A percentile compares a stretch with the other conserved stretches of the same genome.
These are phyloP conservation scores for Tiaroga cobitis DNA, from an alignment of 2,797 vertebrate species.

Conservation along the genomic window DNA sequence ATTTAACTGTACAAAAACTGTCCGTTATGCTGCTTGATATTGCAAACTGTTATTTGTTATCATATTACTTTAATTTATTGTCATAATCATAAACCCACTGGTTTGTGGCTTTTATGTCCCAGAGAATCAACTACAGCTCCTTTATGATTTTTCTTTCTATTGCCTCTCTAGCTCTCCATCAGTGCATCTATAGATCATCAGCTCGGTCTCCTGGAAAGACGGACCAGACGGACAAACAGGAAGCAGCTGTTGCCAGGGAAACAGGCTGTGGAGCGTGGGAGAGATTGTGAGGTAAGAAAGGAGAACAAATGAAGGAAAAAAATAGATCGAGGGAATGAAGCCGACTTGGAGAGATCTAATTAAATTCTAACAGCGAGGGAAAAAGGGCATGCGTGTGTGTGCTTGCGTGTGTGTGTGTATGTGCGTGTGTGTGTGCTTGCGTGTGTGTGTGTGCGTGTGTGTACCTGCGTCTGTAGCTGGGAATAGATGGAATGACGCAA, in stretches of 20 bases:
- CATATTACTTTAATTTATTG: not conserved
- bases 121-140: not conserved
- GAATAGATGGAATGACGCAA: slow-evolving; percentile 81
- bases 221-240: slow-evolving; percentile 77
- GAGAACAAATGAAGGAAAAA: slow-evolving; percentile 58
- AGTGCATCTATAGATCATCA: slow-evolving; percentile 9
- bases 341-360: slow-evolving; percentile 73
- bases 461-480: slow-evolving; percentile 74
- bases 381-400: slow-evolving; percentile 46
- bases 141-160: slow-evolving; percentile 57
- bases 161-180: slow-evolving; percentile 32
- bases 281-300: slow-evolving; percentile 71
- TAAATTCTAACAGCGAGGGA: slow-evolving; percentile 65
- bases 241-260: slow-evolving; percentile 83
- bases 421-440: slow-evolving; percentile 61
- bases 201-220: slow-evolving; percentile 42
- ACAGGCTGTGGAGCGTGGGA: slow-evolving; percentile 71
- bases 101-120: not conserved
- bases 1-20: no score
- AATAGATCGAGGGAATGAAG: slow-evolving; percentile 51
- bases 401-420: slow-evolving; percentile 59
- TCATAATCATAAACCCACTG: not conserved
- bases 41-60: not conserved
- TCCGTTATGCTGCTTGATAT: no score
- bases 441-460: slow-evolving; percentile 58